Evolutionary conservation across 1,140 invertebrate species (phyloP), one percentile per base, ranked within the genome.

Genomic region (Phymastichus coffea): DNA sequence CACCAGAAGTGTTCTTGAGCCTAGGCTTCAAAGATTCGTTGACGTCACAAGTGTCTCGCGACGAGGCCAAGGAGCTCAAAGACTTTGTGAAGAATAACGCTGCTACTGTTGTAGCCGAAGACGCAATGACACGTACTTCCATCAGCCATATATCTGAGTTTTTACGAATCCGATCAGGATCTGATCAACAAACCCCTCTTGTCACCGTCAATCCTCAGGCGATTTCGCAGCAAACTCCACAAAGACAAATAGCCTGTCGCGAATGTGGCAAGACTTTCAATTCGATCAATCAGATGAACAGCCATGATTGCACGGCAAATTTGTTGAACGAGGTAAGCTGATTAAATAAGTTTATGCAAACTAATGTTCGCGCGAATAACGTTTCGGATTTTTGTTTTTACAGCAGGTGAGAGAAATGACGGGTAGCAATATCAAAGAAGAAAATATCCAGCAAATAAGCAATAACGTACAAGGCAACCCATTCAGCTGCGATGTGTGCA

Each of bases 401-500:
- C 20, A 26, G 7, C 20, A 60, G 51, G 57, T 60, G 19, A 48
- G 19, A 40, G 57, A 60, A 17, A 54, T 60, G 51, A 60, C 43
- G 2, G 23, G 23, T 25, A 46, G 25, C 2, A 23, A 23, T 14
- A 20, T 23, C 0, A 64, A 55, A 37, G 61, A 59, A 2, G 57
- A 60, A 6, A 60, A 15, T 15, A 7, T 46, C 26, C 12, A 30
- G 12, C 38, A 53, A 20, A 38, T 59, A 20, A 46, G 46, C 4
- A 19, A 22, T 14, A 48, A 56, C 10, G 30, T n/a, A n/a, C n/a
- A n/a, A n/a, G n/a, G n/a, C n/a, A 77, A 70, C 26, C 70, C 70
- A 4, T 81, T 82, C 56, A 71, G 71, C 28, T 86, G 85, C 66
- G 84, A 86, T 40, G 73, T 83, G 25, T 86, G 85, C 66, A 74